Conservation (phyloP, 2,888 invertebrate species). For the Brachyopa scutellaris region DNA sequence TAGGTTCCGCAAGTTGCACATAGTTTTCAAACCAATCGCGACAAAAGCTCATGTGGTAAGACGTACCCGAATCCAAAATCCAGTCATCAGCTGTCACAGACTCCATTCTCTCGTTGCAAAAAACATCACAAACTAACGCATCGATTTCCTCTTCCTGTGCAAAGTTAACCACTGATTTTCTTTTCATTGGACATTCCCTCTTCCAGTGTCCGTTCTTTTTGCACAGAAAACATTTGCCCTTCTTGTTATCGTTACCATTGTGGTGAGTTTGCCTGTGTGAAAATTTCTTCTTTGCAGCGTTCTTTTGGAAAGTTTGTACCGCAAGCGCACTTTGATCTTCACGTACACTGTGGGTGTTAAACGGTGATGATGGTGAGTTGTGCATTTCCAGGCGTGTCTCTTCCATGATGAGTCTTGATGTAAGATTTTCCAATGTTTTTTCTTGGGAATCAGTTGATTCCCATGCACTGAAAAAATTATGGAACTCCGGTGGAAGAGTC, state of each 20-base stretch:
- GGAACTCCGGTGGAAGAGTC: neutral
- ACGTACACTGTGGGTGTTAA: neutral
- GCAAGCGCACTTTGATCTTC: neutral
- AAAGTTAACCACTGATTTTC: slow-evolving; percentile 1
- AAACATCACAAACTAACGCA: slow-evolving; percentile 1
- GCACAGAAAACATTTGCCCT: neutral
- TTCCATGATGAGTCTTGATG: slow-evolving; percentile 10
- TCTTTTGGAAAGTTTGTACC: slow-evolving; percentile 2
- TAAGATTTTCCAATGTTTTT: neutral
- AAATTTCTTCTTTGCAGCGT: neutral
- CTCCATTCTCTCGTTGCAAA: neutral
- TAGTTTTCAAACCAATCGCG: neutral
- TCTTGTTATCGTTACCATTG: neutral
- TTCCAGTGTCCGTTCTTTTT: slow-evolving; percentile 9
- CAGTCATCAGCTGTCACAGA: slow-evolving; percentile 13
- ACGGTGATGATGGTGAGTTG: neutral
- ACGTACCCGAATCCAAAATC: slow-evolving; percentile 17
- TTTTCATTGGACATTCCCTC: slow-evolving; percentile 9
- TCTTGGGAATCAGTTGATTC: neutral
- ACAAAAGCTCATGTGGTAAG: slow-evolving; percentile 14
- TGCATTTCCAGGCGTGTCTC: slow-evolving; percentile 4
- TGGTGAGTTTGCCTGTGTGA: neutral
- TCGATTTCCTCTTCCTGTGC: neutral
- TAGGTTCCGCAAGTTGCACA: neutral
- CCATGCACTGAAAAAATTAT: slow-evolving; percentile 11